phyloP scores from a whole-genome alignment of 2,888 invertebrate genomes.

The Myopa tessellatipennis region DNA sequence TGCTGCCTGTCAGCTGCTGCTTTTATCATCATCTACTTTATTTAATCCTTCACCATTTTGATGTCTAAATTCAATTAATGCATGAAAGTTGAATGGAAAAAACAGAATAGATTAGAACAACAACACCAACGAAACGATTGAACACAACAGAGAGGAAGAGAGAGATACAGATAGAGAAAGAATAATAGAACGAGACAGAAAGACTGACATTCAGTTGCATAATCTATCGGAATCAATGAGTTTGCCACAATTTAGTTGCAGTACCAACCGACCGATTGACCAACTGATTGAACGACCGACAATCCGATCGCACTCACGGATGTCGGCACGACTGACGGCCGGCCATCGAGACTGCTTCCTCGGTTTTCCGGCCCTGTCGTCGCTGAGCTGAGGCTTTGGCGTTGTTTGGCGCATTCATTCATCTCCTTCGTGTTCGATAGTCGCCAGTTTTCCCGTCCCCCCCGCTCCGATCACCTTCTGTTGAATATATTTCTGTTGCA shows the following conservation, averaged over 20 bases:
- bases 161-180: neutral
- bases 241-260: constrained; percentile 6
- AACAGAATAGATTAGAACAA: neutral
- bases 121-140: neutral
- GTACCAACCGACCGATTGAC: neutral
- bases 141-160: constrained; percentile 12
- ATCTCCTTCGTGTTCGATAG: constrained; percentile 39
- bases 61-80: constrained; percentile 54
- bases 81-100: constrained; percentile 43
- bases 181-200: neutral
- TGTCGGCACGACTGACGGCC: neutral
- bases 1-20: constrained; percentile 22
- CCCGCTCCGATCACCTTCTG: too few relatives aligned
- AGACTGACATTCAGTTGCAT: neutral
- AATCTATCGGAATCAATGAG: constrained; percentile 43
- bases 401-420: constrained; percentile 25
- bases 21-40: constrained; percentile 20
- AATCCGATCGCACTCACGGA: neutral
- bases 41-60: constrained; percentile 38
- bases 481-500: neutral
- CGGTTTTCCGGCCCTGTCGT: neutral
- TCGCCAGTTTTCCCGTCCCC: neutral
- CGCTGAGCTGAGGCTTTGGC: neutral
- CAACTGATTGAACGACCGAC: neutral
- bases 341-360: too few relatives aligned